Evolutionary conservation across 2,113 vertebrate species (phyloP).

Genomic region (Vombatus ursinus): DNA sequence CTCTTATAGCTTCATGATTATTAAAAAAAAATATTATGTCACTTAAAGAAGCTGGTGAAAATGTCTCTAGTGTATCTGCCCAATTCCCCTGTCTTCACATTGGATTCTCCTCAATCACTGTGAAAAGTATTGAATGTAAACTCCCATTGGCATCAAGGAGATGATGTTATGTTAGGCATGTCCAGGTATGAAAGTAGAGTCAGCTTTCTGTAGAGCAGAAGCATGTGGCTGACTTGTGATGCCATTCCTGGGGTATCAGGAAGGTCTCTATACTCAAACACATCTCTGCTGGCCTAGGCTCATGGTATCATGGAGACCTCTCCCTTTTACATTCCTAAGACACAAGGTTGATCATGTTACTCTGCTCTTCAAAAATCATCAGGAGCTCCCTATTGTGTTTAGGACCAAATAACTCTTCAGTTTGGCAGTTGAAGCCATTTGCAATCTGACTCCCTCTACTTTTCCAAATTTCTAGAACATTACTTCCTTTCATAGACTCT

Average conservation of each 20-base stretch:
- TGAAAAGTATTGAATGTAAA: background rate
- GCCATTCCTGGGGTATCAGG: conserved; percentile 2
- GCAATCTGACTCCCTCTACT: background rate
- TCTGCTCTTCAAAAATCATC: background rate
- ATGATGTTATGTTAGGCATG: background rate
- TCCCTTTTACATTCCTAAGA: background rate
- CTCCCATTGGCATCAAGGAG: background rate
- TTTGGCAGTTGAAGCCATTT: background rate
- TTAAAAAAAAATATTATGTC: conserved; percentile 20
- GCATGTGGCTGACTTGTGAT: background rate
- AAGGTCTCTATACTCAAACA: background rate
- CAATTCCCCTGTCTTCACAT: background rate
- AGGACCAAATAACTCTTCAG: background rate
- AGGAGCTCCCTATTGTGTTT: background rate
- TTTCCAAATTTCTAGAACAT: background rate
- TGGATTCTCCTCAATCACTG: background rate
- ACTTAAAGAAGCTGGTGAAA: conserved; percentile 28
- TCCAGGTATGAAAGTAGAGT: background rate
- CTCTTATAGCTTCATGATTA: background rate
- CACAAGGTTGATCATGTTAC: background rate
- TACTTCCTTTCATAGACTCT: background rate
- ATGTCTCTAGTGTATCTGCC: background rate
- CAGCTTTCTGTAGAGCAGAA: background rate
- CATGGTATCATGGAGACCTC: background rate
- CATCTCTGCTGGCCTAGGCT: background rate